These are phyloP conservation scores for Chaitophorus viminalis DNA, from an alignment of 2,888 invertebrate species.

Conservation along the genomic window DNA sequence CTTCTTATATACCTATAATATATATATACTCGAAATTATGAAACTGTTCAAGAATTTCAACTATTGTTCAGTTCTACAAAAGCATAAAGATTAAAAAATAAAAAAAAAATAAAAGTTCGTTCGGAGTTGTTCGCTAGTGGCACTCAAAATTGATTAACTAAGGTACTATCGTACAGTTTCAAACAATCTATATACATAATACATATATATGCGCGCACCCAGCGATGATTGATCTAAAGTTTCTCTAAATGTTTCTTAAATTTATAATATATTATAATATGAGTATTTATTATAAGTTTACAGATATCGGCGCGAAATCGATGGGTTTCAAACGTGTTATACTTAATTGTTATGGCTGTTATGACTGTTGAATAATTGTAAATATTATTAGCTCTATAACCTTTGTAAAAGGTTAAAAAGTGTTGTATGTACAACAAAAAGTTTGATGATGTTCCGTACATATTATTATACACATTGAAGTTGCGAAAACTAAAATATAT, in stretches of 20 bases:
- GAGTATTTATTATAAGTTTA: too few species aligned
- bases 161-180: not conserved
- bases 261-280: not conserved
- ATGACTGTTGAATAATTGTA: too few species aligned
- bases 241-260: not conserved
- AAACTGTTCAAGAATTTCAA: not conserved
- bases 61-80: not conserved
- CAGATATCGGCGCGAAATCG: not conserved
- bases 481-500: not conserved
- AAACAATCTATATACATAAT: too few species aligned
- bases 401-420: not conserved
- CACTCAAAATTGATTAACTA: not conserved
- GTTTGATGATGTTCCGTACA: not conserved
- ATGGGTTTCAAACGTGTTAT: not conserved
- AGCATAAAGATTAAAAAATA: not conserved
- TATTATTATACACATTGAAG: not conserved
- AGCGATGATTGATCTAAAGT: not conserved
- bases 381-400: not conserved
- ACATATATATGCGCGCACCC: too few species aligned
- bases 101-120: not conserved
- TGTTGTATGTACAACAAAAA: not conserved
- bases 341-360: not conserved
- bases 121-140: not conserved
- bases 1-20: not conserved
- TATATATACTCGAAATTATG: not conserved